Conservation (phyloP, 2,797 vertebrate species). For the Takifugu rubripes region DNA sequence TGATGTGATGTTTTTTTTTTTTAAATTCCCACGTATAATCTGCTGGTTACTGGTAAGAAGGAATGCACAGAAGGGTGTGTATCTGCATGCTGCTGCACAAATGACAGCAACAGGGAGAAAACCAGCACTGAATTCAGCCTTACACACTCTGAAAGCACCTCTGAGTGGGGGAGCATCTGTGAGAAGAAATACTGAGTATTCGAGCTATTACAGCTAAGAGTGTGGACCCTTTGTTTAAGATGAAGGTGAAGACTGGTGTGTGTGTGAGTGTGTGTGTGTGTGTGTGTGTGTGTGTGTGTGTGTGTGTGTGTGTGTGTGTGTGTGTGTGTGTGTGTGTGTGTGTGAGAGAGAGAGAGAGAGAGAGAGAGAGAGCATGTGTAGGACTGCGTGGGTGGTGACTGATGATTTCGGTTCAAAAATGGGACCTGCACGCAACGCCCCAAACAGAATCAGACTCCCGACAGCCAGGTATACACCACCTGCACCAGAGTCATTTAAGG, state of each 20-base stretch:
- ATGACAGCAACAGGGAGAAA: constrained; percentile 6
- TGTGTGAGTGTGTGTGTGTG: constrained; percentile 46
- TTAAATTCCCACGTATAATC: not conserved
- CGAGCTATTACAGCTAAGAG: constrained; percentile 55
- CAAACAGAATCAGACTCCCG: constrained; percentile 63
- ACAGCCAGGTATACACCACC: constrained; percentile 65
- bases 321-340: constrained; percentile 27
- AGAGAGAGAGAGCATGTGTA: not conserved
- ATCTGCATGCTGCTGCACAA: constrained; percentile 15
- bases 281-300: constrained; percentile 31
- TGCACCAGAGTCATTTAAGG: constrained; percentile 73
- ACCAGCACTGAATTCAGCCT: constrained; percentile 22
- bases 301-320: constrained; percentile 24
- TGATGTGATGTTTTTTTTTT: constrained; percentile 3
- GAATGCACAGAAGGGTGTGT: constrained; percentile 4
- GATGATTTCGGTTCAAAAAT: constrained; percentile 66
- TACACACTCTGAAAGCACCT: constrained; percentile 27
- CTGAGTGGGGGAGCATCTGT: constrained; percentile 28
- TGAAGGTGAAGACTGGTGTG: constrained; percentile 50
- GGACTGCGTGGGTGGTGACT: constrained; percentile 65
- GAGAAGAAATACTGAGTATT: constrained; percentile 52
- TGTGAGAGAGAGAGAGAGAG: constrained; percentile 3
- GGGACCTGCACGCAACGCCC: constrained; percentile 56
- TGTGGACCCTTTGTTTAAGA: constrained; percentile 60
- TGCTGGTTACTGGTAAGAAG: too few species aligned